phyloP scores from a whole-genome alignment of 2,888 invertebrate genomes.

The Hololepta plana region DNA sequence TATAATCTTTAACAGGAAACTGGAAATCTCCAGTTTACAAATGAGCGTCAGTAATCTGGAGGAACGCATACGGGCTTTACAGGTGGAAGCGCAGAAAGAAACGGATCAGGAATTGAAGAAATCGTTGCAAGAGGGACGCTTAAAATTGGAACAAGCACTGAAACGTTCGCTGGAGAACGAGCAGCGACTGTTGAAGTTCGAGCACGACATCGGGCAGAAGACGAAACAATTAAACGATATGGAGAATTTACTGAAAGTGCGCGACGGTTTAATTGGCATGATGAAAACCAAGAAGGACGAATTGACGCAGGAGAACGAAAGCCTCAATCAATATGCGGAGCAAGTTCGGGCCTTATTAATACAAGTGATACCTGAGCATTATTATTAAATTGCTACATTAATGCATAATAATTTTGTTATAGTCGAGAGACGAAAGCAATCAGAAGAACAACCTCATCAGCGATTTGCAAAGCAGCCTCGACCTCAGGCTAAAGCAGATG shows the following conservation, averaged over 20 bases:
- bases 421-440: slow-evolving; percentile 15
- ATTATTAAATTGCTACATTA: slow-evolving; percentile 3
- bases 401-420: slow-evolving; percentile 5
- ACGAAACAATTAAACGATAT: slow-evolving; percentile 40
- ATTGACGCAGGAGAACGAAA: slow-evolving; percentile 32
- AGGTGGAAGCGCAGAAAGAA: slow-evolving; percentile 12
- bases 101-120: slow-evolving; percentile 18
- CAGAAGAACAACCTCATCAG: slow-evolving; percentile 16
- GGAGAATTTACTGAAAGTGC: slow-evolving; percentile 40
- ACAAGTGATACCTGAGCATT: slow-evolving; percentile 14
- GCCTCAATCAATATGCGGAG: slow-evolving; percentile 19
- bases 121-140: slow-evolving; percentile 20
- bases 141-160: slow-evolving; percentile 16
- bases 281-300: slow-evolving; percentile 35
- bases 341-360: slow-evolving; percentile 18
- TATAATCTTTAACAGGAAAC: slow-evolving; percentile 12
- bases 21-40: slow-evolving; percentile 15
- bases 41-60: slow-evolving; percentile 17
- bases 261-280: slow-evolving; percentile 39
- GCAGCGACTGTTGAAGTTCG: slow-evolving; percentile 31
- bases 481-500: slow-evolving; percentile 15
- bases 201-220: slow-evolving; percentile 38
- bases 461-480: slow-evolving; percentile 18
- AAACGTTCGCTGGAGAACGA: slow-evolving; percentile 20
- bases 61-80: slow-evolving; percentile 12